phyloP scores from a whole-genome alignment of 2,113 vertebrate genomes.

The Oxygymnocypris stewartii region DNA sequence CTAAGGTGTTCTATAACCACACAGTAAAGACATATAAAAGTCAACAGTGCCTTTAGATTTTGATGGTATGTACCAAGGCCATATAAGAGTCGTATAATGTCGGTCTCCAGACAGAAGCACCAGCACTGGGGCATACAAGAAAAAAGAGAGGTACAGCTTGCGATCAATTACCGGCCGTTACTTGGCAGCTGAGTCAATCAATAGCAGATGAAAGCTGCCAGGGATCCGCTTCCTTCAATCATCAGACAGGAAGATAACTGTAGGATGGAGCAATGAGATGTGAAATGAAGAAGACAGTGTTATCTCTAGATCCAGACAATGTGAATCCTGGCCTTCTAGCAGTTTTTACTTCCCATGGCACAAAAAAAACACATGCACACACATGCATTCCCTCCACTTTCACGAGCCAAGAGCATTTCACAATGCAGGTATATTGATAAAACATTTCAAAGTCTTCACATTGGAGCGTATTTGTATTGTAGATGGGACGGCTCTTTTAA shows the following conservation, averaged over 20 bases:
- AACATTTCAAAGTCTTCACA: conserved; percentile 19
- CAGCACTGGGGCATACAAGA: not conserved
- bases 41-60: not conserved
- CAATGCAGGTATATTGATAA: conserved; percentile 8
- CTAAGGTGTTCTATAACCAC: not conserved
- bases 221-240: conserved; percentile 58
- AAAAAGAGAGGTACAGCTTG: conserved; percentile 42
- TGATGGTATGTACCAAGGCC: not conserved
- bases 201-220: conserved; percentile 74
- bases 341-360: not conserved
- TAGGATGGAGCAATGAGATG: conserved; percentile 57
- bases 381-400: not conserved
- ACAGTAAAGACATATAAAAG: not conserved
- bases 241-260: conserved; percentile 52
- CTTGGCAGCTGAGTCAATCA: conserved; percentile 66
- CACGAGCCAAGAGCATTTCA: conserved; percentile 6
- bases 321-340: not conserved
- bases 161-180: conserved; percentile 68
- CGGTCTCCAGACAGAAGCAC: conserved; percentile 5
- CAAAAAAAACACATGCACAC: not conserved
- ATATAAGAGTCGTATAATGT: not conserved
- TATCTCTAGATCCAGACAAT: conserved; percentile 57
- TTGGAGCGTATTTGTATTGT: conserved; percentile 1
- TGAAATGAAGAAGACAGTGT: conserved; percentile 60
- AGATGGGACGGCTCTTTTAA: conserved; percentile 43